Conservation (phyloP, 1,140 invertebrate genomes). For the Whitmania pigra region DNA sequence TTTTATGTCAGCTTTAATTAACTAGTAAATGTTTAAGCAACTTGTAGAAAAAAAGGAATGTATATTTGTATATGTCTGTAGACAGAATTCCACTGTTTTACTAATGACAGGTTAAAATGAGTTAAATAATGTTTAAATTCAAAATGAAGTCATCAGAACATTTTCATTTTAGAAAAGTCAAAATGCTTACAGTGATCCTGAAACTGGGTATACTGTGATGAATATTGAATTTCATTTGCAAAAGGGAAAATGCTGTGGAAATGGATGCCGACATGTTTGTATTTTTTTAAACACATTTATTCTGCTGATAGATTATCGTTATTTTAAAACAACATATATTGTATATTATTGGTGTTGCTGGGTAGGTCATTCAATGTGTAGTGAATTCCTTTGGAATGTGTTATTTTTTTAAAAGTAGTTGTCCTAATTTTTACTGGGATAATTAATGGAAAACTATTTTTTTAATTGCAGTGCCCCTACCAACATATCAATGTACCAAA, state of each 20-base stretch:
- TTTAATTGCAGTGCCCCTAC: not conserved
- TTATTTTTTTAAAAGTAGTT: not conserved
- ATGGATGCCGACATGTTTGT: slow-evolving; percentile 7
- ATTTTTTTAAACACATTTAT: not conserved
- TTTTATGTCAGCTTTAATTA: not conserved
- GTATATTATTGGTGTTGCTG: too few species aligned
- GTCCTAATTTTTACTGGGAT: not conserved
- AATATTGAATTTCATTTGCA: not conserved
- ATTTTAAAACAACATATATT: too few species aligned
- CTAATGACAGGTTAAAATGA: not conserved
- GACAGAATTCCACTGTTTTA: not conserved
- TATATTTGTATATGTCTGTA: not conserved
- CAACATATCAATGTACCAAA: not conserved
- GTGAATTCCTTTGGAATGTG: too few species aligned
- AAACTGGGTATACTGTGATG: not conserved
- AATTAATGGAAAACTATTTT: not conserved
- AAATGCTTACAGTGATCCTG: slow-evolving; percentile 1
- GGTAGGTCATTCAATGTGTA: too few species aligned
- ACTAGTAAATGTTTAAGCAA: not conserved
- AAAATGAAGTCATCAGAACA: slow-evolving; percentile 1
- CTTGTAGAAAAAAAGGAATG: not conserved
- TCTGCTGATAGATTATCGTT: too few species aligned
- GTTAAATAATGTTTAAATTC: not conserved
- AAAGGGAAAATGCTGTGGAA: slow-evolving; percentile 6
- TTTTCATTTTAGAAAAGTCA: slow-evolving; percentile 2